A percentile compares a stretch with the other conserved stretches of the same genome.
These are phyloP conservation scores for Nanorana parkeri DNA, from an alignment of 2,113 vertebrate species.

Conservation along the genomic window DNA sequence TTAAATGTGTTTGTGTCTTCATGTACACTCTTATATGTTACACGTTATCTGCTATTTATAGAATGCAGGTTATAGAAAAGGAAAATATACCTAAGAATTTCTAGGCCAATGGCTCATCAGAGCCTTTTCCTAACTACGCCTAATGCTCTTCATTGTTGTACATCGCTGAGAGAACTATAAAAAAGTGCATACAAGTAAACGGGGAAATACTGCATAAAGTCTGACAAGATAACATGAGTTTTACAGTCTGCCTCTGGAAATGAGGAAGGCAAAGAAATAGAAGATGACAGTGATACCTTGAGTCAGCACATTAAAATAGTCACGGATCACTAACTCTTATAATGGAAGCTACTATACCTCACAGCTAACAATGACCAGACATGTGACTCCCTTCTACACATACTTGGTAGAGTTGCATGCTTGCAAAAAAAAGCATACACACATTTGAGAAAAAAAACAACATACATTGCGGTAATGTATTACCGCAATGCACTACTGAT, in stretches of 20 bases:
- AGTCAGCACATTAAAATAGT: constrained; percentile 30
- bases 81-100: neutral
- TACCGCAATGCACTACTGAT: no score
- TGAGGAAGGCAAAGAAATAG: neutral
- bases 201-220: constrained; percentile 1
- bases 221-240: constrained; percentile 22
- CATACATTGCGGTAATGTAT: no score
- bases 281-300: constrained; percentile 38
- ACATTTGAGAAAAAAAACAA: neutral
- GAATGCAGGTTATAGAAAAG: no score
- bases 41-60: no score
- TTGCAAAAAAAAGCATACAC: neutral
- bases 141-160: constrained; percentile 13
- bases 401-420: neutral
- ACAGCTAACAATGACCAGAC: constrained; percentile 31
- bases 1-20: no score
- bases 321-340: constrained; percentile 15
- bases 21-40: no score
- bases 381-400: neutral
- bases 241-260: constrained; percentile 21
- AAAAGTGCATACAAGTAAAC: neutral
- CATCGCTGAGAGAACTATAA: neutral
- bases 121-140: neutral
- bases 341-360: constrained; percentile 33
- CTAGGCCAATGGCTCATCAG: constrained; percentile 12